Percentiles rank a stretch among this genome's conserved stretches.
Conservation (phyloP, 2,797 vertebrate genomes). For the Tangara arthus region DNA sequence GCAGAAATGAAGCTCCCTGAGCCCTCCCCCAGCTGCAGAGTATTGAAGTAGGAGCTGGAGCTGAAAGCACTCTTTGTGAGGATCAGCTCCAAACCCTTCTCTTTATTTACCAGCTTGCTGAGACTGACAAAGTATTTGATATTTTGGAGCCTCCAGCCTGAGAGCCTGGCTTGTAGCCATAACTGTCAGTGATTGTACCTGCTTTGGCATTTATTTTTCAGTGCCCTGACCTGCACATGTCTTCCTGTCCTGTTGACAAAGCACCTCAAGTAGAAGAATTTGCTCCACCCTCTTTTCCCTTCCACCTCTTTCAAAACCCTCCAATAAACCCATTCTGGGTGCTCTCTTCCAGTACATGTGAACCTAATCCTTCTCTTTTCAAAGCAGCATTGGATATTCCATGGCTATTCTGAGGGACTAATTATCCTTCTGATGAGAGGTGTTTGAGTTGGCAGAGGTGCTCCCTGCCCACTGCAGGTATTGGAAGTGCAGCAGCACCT, state of each 20-base stretch:
- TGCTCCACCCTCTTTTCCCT: not conserved
- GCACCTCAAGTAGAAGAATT: not conserved
- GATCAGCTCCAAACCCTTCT: not conserved
- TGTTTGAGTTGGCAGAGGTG: conserved; percentile 13
- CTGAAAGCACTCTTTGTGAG: conserved; percentile 49
- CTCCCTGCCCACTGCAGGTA: not conserved
- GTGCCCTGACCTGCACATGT: not conserved
- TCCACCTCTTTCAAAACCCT: not conserved
- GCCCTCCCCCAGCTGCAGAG: not conserved
- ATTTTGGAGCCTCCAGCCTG: not conserved
- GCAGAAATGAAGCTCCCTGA: not conserved
- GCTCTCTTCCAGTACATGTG: not conserved
- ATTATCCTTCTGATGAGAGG: not conserved
- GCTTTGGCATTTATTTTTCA: not conserved
- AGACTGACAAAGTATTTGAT: conserved; percentile 7
- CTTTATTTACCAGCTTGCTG: conserved; percentile 20
- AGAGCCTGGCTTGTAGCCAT: not conserved
- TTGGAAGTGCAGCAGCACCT: not conserved
- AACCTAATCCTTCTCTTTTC: not conserved
- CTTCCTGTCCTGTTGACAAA: not conserved
- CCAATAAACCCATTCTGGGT: not conserved
- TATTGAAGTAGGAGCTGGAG: not conserved
- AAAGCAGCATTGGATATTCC: not conserved
- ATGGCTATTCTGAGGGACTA: not conserved
- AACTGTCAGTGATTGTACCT: not conserved